A percentile compares a stretch with the other conserved stretches of the same genome.
Evolutionary conservation across 2,888 invertebrate genomes (phyloP).

Genomic region (Baronia brevicornis): DNA sequence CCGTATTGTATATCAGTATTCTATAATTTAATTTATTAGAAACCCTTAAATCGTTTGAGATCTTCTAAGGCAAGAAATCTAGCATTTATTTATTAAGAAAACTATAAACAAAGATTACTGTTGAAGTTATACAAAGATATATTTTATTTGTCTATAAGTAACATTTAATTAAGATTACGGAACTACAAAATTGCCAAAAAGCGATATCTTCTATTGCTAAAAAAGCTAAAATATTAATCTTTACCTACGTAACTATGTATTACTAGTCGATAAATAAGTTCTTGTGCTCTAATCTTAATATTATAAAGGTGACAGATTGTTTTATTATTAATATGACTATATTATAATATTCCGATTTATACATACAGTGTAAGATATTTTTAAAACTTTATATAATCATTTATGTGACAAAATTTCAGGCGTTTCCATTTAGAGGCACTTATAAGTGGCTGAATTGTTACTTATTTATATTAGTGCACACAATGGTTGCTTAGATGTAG

Average conservation of each 20-base stretch:
- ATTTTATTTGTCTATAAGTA: slow-evolving; percentile 39
- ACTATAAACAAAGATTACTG: slow-evolving; percentile 38
- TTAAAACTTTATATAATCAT: slow-evolving; percentile 25
- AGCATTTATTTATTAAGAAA: slow-evolving; percentile 49
- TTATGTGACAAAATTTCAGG: slow-evolving; percentile 38
- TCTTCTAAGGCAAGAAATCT: slow-evolving; percentile 58
- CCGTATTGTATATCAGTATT: slow-evolving; percentile 44
- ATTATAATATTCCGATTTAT: slow-evolving; percentile 17
- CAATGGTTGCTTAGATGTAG: slow-evolving; percentile 45
- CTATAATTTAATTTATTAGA: slow-evolving; percentile 40
- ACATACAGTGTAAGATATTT: slow-evolving; percentile 19
- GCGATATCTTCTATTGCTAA: slow-evolving; percentile 59
- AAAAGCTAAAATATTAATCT: slow-evolving; percentile 55
- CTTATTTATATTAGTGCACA: slow-evolving; percentile 40
- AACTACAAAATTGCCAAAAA: slow-evolving; percentile 65
- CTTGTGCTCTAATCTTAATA: slow-evolving; percentile 42
- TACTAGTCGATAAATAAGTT: slow-evolving; percentile 44
- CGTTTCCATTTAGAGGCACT: slow-evolving; percentile 57
- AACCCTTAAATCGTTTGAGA: slow-evolving; percentile 36
- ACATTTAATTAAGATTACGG: slow-evolving; percentile 47
- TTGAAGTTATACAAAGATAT: slow-evolving; percentile 37
- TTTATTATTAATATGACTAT: slow-evolving; percentile 10
- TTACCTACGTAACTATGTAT: slow-evolving; percentile 34
- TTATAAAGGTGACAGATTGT: slow-evolving; percentile 17
- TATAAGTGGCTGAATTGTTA: slow-evolving; percentile 52